phyloP scores from a whole-genome alignment of 2,113 vertebrate species.

The Trachemys scripta region DNA sequence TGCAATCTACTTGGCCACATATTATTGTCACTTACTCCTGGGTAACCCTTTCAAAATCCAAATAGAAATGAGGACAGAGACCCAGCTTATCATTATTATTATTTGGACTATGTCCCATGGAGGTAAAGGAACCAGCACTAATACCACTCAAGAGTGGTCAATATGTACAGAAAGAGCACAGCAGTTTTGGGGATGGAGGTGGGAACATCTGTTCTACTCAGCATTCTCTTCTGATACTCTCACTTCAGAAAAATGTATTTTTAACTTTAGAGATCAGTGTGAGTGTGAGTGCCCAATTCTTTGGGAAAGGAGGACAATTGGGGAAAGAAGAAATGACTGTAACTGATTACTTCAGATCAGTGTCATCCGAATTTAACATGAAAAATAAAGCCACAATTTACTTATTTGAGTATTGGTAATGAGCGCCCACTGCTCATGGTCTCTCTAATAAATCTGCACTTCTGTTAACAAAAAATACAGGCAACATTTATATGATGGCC shows the following conservation, averaged over 20 bases:
- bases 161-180: neutral
- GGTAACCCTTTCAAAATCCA: neutral
- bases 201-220: neutral
- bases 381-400: neutral
- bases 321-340: neutral
- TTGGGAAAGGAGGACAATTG: neutral
- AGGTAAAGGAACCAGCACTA: neutral
- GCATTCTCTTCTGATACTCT: neutral
- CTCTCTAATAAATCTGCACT: neutral
- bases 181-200: neutral
- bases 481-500: neutral
- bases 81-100: neutral
- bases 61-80: conserved; percentile 12
- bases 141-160: neutral
- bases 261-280: neutral
- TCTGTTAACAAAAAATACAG: neutral
- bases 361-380: neutral
- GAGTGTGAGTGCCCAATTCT: neutral
- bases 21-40: neutral
- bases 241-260: neutral
- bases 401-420: neutral
- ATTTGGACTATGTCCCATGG: neutral
- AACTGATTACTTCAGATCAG: neutral
- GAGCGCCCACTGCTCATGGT: neutral
- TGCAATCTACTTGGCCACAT: neutral